phyloP scores from a whole-genome alignment of 2,888 invertebrate genomes.

The Coenonympha arcania region DNA sequence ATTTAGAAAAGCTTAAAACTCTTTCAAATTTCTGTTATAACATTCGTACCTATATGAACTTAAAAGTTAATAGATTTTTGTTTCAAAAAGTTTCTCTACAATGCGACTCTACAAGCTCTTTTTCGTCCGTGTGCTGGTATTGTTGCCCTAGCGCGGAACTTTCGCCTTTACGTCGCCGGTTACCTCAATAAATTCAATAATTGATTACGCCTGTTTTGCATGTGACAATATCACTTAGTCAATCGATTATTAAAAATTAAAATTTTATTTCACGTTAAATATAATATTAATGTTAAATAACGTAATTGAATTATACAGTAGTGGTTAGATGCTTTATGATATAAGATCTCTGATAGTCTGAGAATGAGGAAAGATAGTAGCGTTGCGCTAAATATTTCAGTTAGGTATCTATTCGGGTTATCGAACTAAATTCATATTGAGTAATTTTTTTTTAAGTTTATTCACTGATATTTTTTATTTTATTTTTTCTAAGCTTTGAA shows the following conservation, averaged over 20 bases:
- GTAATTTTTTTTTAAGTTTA: background rate
- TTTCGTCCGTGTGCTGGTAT: background rate
- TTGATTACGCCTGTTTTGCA: constrained; percentile 13
- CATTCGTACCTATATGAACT: no score
- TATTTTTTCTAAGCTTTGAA: no score
- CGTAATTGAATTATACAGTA: background rate
- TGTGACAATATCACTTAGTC: constrained; percentile 1
- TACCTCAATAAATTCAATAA: constrained; percentile 23
- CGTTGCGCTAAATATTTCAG: background rate
- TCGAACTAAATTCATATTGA: background rate
- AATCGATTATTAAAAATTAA: background rate
- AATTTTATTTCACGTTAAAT: background rate
- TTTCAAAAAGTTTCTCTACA: no score
- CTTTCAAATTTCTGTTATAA: no score
- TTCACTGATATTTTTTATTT: no score
- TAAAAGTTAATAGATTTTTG: no score
- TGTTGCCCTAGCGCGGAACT: constrained; percentile 37
- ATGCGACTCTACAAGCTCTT: no score
- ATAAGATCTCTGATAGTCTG: background rate
- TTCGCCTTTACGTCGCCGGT: constrained; percentile 34
- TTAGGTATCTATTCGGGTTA: background rate
- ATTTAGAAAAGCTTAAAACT: no score
- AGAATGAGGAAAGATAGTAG: background rate
- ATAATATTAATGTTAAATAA: background rate
- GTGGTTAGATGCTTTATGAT: background rate